Evolutionary conservation across 2,888 invertebrate species (phyloP).

Genomic region (Hofmannophila pseudospretella): DNA sequence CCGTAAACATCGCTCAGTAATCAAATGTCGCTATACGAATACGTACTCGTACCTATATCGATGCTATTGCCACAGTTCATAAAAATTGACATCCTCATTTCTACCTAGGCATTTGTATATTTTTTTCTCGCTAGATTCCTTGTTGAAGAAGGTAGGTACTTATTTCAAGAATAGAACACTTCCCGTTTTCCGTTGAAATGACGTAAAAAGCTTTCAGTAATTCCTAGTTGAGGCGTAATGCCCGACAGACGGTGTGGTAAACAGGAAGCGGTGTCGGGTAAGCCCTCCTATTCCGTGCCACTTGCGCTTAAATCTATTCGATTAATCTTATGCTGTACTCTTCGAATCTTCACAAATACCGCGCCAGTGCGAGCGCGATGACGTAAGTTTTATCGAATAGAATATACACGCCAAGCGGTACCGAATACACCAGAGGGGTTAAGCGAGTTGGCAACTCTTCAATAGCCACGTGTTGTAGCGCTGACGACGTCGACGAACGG

Average conservation of each 20-base stretch:
- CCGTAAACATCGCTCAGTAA: no score
- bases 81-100: no score
- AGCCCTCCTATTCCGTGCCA: slow-evolving; percentile 18
- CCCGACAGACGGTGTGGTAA: slow-evolving; percentile 48
- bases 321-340: slow-evolving; percentile 8
- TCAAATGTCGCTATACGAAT: no score
- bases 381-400: slow-evolving; percentile 13
- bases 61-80: no score
- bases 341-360: slow-evolving; percentile 5
- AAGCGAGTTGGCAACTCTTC: slow-evolving; percentile 62
- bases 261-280: slow-evolving; percentile 60
- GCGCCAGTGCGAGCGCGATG: slow-evolving; percentile 8
- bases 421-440: slow-evolving; percentile 7
- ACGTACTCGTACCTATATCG: no score
- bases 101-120: no score
- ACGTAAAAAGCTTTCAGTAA: slow-evolving; percentile 27
- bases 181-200: neutral
- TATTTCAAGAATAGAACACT: neutral
- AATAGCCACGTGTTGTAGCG: slow-evolving; percentile 48
- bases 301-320: slow-evolving; percentile 7
- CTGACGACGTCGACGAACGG: slow-evolving; percentile 18
- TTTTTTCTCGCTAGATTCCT: no score
- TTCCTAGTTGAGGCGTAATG: slow-evolving; percentile 5
- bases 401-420: slow-evolving; percentile 11
- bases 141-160: no score